These are phyloP conservation scores for Phorcus lineatus DNA, from an alignment of 2,888 invertebrate species.

Conservation along the genomic window DNA sequence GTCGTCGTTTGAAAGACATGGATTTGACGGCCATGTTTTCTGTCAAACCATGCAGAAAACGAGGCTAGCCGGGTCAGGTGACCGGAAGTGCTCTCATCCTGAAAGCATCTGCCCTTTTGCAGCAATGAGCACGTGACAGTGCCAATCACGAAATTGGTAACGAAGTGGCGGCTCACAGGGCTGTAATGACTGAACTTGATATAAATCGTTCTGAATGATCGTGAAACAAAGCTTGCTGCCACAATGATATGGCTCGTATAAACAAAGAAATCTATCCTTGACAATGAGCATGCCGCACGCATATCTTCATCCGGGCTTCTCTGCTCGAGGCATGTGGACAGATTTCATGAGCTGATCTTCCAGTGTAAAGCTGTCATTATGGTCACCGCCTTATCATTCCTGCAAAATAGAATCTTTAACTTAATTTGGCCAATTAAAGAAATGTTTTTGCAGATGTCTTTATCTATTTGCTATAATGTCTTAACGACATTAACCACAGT, in stretches of 20 bases:
- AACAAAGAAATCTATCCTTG: slow-evolving; percentile 9
- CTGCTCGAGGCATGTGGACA: background rate
- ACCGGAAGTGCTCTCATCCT: background rate
- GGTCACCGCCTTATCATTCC: too few relatives aligned
- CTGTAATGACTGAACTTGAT: slow-evolving; percentile 1
- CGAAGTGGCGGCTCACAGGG: background rate
- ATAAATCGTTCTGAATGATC: slow-evolving; percentile 8
- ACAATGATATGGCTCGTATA: background rate
- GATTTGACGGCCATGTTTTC: slow-evolving; percentile 15
- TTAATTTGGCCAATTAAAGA: too few relatives aligned
- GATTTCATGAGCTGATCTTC: too few relatives aligned
- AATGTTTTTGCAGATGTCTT: too few relatives aligned
- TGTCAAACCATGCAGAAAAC: slow-evolving; percentile 10
- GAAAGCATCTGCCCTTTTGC: slow-evolving; percentile 10
- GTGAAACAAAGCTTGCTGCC: background rate
- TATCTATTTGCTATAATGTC: too few relatives aligned
- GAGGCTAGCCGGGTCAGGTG: slow-evolving; percentile 11
- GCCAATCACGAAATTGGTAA: background rate
- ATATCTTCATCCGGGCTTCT: background rate
- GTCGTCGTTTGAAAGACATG: background rate
- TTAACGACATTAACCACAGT: too few relatives aligned
- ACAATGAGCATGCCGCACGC: background rate
- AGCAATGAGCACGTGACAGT: background rate
- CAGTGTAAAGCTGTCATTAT: too few relatives aligned
- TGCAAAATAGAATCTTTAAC: too few relatives aligned